Evolutionary conservation across 2,113 vertebrate species (phyloP).

Genomic region (Aleadryas rufinucha): DNA sequence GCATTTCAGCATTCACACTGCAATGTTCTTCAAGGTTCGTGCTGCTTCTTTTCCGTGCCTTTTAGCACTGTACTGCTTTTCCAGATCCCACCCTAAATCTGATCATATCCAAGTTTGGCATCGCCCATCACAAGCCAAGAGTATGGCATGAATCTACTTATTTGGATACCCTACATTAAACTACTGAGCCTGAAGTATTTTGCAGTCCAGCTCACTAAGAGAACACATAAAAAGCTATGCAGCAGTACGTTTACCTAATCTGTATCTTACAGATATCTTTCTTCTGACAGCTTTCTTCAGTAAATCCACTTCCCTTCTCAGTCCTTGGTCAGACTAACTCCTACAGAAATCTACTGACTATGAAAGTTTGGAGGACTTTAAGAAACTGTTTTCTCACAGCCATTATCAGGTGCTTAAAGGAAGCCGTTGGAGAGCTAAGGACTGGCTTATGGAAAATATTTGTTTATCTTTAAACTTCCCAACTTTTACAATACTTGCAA

Average conservation of each 20-base stretch:
- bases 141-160: background rate
- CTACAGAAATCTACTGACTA: background rate
- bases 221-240: background rate
- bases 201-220: background rate
- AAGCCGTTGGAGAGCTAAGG: background rate
- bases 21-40: background rate
- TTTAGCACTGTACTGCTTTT: background rate
- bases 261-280: background rate
- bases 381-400: background rate
- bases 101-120: background rate
- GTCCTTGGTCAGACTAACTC: background rate
- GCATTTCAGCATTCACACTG: background rate
- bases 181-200: background rate
- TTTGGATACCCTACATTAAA: background rate
- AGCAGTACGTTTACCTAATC: background rate
- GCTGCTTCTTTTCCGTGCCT: background rate
- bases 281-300: background rate
- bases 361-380: background rate
- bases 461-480: background rate
- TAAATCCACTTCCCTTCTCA: background rate
- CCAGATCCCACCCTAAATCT: background rate
- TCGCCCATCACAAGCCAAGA: background rate
- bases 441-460: background rate
- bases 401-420: background rate
- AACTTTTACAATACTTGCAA: background rate